These are phyloP conservation scores for Zeugodacus cucurbitae DNA, from an alignment of 1,140 invertebrate species.

Conservation along the genomic window DNA sequence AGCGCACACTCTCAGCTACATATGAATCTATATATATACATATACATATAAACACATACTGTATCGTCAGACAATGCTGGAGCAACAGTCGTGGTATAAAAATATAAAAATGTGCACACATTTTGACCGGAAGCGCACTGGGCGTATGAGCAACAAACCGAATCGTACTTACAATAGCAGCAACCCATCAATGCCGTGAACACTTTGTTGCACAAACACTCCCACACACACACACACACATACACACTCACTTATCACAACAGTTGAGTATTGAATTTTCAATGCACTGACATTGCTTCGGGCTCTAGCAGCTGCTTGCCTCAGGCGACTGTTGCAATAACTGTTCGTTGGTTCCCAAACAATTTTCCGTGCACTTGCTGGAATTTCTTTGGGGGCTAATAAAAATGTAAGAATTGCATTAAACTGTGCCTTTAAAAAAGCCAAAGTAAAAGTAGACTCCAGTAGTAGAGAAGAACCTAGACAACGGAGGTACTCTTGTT, in stretches of 20 bases:
- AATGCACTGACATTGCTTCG: neutral
- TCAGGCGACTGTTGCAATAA: neutral
- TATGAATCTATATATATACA: too few species aligned
- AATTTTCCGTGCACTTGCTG: constrained; percentile 17
- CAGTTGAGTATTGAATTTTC: neutral
- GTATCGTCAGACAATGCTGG: neutral
- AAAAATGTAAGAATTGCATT: neutral
- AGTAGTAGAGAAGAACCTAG: neutral
- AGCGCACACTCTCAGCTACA: too few species aligned
- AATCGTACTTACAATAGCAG: too few species aligned
- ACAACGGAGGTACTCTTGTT: neutral
- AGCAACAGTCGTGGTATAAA: neutral
- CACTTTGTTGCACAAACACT: neutral
- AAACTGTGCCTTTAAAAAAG: neutral
- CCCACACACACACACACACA: neutral
- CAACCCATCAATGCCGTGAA: neutral
- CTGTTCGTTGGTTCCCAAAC: neutral
- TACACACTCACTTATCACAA: neutral
- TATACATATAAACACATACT: neutral
- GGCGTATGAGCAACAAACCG: neutral
- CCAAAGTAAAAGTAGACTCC: neutral
- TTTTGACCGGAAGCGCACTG: neutral
- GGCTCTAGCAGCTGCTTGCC: neutral
- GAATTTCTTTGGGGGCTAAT: constrained; percentile 27
- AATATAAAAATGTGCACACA: neutral